phyloP scores from a whole-genome alignment of 37 sponge, comb jelly and placozoan genomes.

The Aplysina aerophoba region DNA sequence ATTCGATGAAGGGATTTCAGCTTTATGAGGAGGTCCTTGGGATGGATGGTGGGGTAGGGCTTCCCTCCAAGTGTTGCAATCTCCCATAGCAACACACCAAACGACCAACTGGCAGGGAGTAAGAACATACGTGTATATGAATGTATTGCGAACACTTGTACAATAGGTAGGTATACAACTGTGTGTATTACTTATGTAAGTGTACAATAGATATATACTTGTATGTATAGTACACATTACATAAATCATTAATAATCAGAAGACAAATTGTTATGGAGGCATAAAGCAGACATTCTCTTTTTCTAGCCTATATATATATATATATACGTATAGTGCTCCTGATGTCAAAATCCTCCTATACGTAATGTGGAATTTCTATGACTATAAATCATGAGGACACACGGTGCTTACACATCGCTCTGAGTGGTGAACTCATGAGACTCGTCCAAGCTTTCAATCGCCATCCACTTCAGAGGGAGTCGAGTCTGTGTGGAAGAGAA shows the following conservation, averaged over 20 bases:
- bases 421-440: conserved; percentile 16
- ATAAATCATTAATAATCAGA: background rate
- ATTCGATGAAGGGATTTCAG: conserved; percentile 2
- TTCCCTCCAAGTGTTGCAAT: conserved; percentile 25
- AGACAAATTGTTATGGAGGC: background rate
- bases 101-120: background rate
- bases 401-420: background rate
- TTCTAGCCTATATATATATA: too few species aligned
- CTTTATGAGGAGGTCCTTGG: background rate
- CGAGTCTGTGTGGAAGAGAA: background rate
- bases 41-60: conserved; percentile 31
- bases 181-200: too few species aligned
- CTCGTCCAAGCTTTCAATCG: conserved; percentile 15
- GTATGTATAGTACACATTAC: too few species aligned
- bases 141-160: too few species aligned
- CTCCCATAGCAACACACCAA: conserved; percentile 53
- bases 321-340: too few species aligned
- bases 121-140: background rate
- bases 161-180: too few species aligned
- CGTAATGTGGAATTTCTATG: too few species aligned
- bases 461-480: conserved; percentile 33
- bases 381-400: too few species aligned
- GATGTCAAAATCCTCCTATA: too few species aligned
- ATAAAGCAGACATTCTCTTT: background rate
- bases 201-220: too few species aligned